Evolutionary conservation across 92 coral and sea anemone genomes (phyloP), one percentile per base, ranked within the genome.

Genomic region (Epizoanthus scotinus): DNA sequence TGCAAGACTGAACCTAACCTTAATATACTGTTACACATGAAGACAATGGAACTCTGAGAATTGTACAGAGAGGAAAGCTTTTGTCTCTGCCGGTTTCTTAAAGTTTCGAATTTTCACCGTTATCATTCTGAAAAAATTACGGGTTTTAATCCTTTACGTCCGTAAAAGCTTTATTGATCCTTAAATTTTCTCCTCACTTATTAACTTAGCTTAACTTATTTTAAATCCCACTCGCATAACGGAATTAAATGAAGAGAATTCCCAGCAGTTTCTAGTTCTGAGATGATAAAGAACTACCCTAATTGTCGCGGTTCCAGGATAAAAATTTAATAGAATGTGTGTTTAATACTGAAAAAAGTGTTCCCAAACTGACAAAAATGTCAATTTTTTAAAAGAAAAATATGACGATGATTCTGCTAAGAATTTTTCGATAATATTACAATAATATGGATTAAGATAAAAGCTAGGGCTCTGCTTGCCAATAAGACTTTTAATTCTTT

Each of bases 211-310:
- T 75, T 56, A 36, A 58, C 68, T 59, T 60, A 75, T 59, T 75
- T 17, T 31, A 58, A 75, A 58, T 67, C 68, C 54, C 26, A 20
- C 68, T 15, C 22, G 68, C 36, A 59, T 75, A 34, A 75, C 63
- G 53, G 66, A 40, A 75, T 59, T 59, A 60, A 34, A 60, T 54
- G n/a, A 71, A 31, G 44, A 75, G 34, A 24, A 38, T 21, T 34
- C 61, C 81, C 54, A 75, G 56, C 25, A 21, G 66, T 68, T 52
- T 40, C 53, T 20, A 58, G 55, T 75, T 75, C 68, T 34, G n/a
- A 40, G 15, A 38, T 13, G 21, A 75, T 36, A 21, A 67, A 75
- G 40, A 25, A 75, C 54, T 75, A 75, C 52, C 52, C 15, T 47
- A 47, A 47, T 47, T 13, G 52, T 10, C 12, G 52, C 52, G 52